phyloP scores from a whole-genome alignment of 2,113 vertebrate genomes.

The Megalops atlanticus region DNA sequence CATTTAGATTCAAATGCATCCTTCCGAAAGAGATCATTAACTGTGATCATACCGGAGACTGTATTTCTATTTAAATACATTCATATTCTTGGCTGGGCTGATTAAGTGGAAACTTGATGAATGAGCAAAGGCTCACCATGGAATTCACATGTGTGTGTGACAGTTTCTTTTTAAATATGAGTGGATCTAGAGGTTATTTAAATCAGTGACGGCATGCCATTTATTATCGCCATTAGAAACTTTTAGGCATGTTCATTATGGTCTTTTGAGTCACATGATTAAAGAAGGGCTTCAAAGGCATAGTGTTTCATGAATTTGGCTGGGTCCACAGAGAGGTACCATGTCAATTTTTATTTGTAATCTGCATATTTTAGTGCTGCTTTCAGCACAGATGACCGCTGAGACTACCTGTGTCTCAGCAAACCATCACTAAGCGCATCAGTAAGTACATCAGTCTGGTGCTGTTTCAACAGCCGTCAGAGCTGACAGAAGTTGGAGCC shows the following conservation, averaged over 20 bases:
- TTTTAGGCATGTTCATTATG: neutral
- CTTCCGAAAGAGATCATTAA: too few species aligned
- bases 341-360: conserved; percentile 1
- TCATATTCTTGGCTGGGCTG: too few species aligned
- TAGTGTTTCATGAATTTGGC: neutral
- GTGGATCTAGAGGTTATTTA: neutral
- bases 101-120: too few species aligned
- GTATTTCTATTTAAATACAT: too few species aligned
- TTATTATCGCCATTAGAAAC: neutral
- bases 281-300: conserved; percentile 11
- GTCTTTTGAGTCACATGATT: neutral
- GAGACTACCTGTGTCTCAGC: neutral
- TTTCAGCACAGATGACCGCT: neutral
- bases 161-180: neutral
- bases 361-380: neutral
- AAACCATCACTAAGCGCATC: too few species aligned
- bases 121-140: too few species aligned
- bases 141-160: neutral
- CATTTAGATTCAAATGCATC: too few species aligned
- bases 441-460: too few species aligned
- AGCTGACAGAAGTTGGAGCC: too few species aligned
- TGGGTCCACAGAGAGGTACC: neutral
- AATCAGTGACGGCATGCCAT: neutral
- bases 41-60: too few species aligned
- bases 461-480: too few species aligned